phyloP scores from a whole-genome alignment of 1,140 invertebrate species.

The Drosophila sturtevanti region DNA sequence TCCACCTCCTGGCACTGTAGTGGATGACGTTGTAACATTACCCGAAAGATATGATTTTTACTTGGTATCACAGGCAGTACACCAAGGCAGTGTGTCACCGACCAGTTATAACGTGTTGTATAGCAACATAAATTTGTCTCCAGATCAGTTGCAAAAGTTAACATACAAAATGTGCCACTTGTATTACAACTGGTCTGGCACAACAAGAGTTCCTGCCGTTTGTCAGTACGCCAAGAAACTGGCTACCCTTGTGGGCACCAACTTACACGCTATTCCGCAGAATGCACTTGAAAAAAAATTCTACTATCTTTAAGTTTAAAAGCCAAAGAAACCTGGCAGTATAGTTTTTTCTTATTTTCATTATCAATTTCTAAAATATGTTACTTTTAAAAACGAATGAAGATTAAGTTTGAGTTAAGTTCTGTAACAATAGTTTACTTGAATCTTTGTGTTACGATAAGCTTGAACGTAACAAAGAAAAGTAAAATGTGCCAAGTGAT shows the following conservation, averaged over 20 bases:
- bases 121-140: slow-evolving; percentile 86
- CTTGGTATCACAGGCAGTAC: slow-evolving; percentile 90
- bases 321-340: background rate
- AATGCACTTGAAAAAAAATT: slow-evolving; percentile 83
- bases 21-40: slow-evolving; percentile 93
- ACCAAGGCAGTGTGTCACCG: slow-evolving; percentile 91
- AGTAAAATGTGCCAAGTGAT: background rate
- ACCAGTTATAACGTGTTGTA: slow-evolving; percentile 91
- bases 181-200: slow-evolving; percentile 94
- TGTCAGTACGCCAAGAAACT: slow-evolving; percentile 95
- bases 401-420: background rate
- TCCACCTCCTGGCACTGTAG: slow-evolving; percentile 92
- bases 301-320: slow-evolving; percentile 83
- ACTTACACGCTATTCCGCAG: slow-evolving; percentile 86
- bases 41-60: slow-evolving; percentile 93
- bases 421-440: background rate
- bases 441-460: background rate
- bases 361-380: background rate
- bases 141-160: slow-evolving; percentile 89
- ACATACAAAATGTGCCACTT: slow-evolving; percentile 92
- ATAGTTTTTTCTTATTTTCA: background rate
- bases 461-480: background rate
- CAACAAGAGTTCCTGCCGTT: slow-evolving; percentile 92
- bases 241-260: slow-evolving; percentile 90
- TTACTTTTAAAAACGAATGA: background rate